Conservation (phyloP, 2,797 vertebrate species). For the Neopelma chrysocephalum region DNA sequence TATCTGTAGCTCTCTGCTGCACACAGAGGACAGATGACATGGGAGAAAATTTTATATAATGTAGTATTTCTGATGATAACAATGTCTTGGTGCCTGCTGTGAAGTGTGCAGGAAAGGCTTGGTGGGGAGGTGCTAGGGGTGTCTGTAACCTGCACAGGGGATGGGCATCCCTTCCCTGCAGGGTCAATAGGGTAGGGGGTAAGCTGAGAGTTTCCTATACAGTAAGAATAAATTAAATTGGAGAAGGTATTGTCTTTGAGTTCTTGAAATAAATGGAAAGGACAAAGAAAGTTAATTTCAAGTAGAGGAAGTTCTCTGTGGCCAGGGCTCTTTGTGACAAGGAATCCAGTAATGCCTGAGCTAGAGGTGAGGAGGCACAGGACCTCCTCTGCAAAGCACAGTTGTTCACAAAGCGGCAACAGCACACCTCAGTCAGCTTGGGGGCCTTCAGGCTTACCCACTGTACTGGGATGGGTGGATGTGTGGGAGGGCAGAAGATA, state of each 20-base stretch:
- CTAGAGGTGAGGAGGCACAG: background rate
- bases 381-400: background rate
- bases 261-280: background rate
- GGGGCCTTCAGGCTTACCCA: background rate
- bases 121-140: background rate
- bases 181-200: background rate
- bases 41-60: background rate
- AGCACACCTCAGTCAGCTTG: accelerated
- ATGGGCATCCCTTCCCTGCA: background rate
- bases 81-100: background rate
- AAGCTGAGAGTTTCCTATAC: background rate
- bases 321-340: background rate
- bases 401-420: background rate
- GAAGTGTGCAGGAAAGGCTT: background rate
- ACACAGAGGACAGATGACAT: background rate
- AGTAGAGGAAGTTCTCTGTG: background rate
- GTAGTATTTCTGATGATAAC: background rate
- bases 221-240: background rate
- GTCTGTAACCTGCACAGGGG: background rate
- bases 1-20: background rate
- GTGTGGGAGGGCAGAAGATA: background rate
- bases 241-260: background rate
- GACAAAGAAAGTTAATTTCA: background rate
- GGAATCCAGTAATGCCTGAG: background rate
- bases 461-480: background rate